A percentile compares a stretch with the other conserved stretches of the same genome.
Evolutionary conservation across 2,888 invertebrate species (phyloP).

Genomic region (Nudaria mundana): DNA sequence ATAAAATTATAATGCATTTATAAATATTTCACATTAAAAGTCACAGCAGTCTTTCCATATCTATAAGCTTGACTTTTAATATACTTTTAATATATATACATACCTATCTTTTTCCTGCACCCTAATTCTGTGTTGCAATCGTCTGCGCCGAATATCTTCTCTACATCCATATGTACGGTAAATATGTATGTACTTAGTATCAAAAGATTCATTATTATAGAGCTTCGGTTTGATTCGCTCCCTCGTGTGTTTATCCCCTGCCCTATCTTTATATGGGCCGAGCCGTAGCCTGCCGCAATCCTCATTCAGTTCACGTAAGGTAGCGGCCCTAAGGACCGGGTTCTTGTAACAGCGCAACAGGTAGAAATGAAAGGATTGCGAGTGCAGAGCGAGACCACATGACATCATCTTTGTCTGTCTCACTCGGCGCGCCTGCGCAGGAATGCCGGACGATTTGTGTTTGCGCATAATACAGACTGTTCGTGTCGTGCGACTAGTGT

Average conservation of each 20-base stretch:
- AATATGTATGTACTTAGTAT: too few species aligned
- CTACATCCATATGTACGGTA: conserved; percentile 68
- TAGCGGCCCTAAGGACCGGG: conserved; percentile 80
- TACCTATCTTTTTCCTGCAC: too few species aligned
- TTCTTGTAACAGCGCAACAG: conserved; percentile 81
- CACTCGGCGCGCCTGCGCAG: conserved; percentile 63
- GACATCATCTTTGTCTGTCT: conserved; percentile 53
- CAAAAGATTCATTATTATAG: conserved; percentile 57
- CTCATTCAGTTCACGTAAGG: conserved; percentile 80
- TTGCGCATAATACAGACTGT: conserved; percentile 66
- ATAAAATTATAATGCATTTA: too few species aligned
- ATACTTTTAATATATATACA: too few species aligned
- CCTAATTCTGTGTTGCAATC: conserved; percentile 67
- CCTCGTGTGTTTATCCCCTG: conserved; percentile 67
- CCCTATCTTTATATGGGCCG: conserved; percentile 80
- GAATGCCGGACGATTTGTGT: conserved; percentile 81
- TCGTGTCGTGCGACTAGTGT: conserved; percentile 47
- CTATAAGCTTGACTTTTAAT: too few species aligned
- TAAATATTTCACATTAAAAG: too few species aligned
- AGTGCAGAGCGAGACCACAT: conserved; percentile 60
- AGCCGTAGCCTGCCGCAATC: conserved; percentile 76
- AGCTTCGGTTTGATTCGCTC: conserved; percentile 45
- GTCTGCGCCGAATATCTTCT: conserved; percentile 58
- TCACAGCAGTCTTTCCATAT: too few species aligned
- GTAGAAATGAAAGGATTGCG: conserved; percentile 81